Evolutionary conservation across 2,113 vertebrate species (phyloP).

Genomic region (Dicaeum eximium): DNA sequence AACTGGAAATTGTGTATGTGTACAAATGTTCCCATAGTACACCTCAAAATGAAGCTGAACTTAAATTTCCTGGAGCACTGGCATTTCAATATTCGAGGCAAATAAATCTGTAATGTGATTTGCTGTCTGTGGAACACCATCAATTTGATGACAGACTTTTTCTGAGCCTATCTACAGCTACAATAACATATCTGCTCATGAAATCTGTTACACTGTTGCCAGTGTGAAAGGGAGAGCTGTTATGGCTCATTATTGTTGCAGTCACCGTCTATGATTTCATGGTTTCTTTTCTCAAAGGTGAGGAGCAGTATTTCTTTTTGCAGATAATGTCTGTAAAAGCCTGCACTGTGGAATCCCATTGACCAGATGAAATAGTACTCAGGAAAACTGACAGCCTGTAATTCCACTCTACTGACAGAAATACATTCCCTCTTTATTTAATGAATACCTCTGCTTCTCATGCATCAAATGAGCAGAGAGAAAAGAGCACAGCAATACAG

Average conservation of each 20-base stretch:
- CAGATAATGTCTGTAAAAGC: not conserved
- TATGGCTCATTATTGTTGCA: not conserved
- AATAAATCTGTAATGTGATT: not conserved
- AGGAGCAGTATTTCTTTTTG: not conserved
- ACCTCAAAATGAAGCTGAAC: not conserved
- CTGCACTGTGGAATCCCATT: not conserved
- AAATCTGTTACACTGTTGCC: not conserved
- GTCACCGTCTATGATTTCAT: not conserved
- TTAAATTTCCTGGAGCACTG: not conserved
- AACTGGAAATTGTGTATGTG: not conserved
- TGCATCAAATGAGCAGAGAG: not conserved
- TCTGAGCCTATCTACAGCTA: not conserved
- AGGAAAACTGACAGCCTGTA: not conserved
- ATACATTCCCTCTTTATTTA: not conserved
- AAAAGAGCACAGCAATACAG: not conserved
- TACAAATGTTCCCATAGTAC: not conserved
- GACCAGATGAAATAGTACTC: not conserved
- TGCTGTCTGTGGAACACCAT: not conserved
- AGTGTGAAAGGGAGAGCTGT: not conserved
- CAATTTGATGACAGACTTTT: not conserved
- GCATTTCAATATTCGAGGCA: not conserved
- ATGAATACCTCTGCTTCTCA: not conserved
- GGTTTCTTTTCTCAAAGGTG: not conserved
- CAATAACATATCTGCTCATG: not conserved
- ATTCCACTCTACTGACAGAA: not conserved